Percentiles rank a stretch among this genome's conserved stretches.
Evolutionary conservation across 2,113 vertebrate genomes (phyloP).

Genomic region (Eleginops maclovinus): DNA sequence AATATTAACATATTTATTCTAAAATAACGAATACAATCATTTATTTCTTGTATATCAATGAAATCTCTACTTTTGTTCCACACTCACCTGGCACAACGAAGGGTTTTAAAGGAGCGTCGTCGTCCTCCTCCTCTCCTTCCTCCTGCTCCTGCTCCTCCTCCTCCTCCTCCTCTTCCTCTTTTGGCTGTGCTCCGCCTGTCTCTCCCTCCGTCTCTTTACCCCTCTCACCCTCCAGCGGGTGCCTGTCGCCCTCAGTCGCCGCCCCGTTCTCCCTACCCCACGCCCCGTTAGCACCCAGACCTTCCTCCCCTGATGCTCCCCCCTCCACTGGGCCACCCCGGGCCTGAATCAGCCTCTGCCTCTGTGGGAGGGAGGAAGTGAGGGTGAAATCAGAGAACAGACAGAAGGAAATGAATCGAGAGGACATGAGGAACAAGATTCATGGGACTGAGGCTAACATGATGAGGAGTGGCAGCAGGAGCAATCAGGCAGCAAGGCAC

Average conservation of each 20-base stretch:
- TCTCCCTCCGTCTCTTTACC: slow-evolving; percentile 20
- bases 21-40: too few relatives aligned
- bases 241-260: slow-evolving; percentile 65
- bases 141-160: slow-evolving; percentile 74
- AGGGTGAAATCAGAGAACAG: not conserved
- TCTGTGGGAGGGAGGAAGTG: slow-evolving; percentile 64
- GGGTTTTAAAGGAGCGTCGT: slow-evolving; percentile 70
- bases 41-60: not conserved
- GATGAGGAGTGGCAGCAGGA: slow-evolving; percentile 2
- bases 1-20: too few relatives aligned
- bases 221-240: slow-evolving; percentile 64
- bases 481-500: slow-evolving; percentile 30
- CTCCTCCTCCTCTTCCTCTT: slow-evolving; percentile 78
- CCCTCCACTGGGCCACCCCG: slow-evolving; percentile 71
- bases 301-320: slow-evolving; percentile 53
- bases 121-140: slow-evolving; percentile 61
- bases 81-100: slow-evolving; percentile 79
- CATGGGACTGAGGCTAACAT: slow-evolving; percentile 1
- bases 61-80: not conserved
- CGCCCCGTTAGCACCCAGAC: slow-evolving; percentile 32
- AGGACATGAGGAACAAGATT: slow-evolving; percentile 7
- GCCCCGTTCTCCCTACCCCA: slow-evolving; percentile 77
- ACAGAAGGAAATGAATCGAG: not conserved
- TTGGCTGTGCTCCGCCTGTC: slow-evolving; percentile 45
- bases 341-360: slow-evolving; percentile 82